Base-by-base conservation (phyloP, 2,113 vertebrate species). In the Oxyruncus cristatus region DNA sequence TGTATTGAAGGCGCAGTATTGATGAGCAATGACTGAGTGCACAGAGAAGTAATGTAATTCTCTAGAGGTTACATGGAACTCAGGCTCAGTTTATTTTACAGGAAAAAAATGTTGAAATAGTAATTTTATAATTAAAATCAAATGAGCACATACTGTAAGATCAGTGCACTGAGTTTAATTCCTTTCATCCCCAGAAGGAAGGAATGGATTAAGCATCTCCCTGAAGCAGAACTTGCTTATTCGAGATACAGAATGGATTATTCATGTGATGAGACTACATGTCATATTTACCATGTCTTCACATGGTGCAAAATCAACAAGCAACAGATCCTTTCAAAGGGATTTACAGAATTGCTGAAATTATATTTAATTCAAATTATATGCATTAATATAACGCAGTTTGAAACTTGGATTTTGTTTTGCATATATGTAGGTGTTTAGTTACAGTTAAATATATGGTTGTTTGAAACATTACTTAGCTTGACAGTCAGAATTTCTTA, bases 201-300 rank as follows among this genome's bases (percentile, higher is more conserved):
- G 26, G 59, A 92, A 88, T 91, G 86, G 93, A 95, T 97, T 97
- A 97, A 97, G 88, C 67, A 79, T 97, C 85, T 96, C 91, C 95
- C 89, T 96, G 72, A 93, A 61, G 91, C 84, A 92, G 96, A 96
- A 92, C 87, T 68, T 82, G 83, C 94, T 97, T 96, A 86, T 90
- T 96, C 78, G 84, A 91, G 71, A 96, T 97, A 93, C 96, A 92
- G 56, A 85, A 97, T 98, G 47, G 80, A 96, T 97, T 95, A 97
- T 98, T 97, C 91, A 96, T 97, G 84, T 87, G 91, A 93, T 96
- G 96, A 92, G 82, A 79, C 44, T 96, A 87, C 70, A 96, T 96
- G 78, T 96, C 92, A 92, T 95, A 97, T 98, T 95, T 93, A 92
- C 96, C 95, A 89, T 97, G 44, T 96, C 94, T 96, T 95, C 78